Evolutionary conservation across 2,888 invertebrate genomes (phyloP).

Genomic region (Nomada ruficornis): DNA sequence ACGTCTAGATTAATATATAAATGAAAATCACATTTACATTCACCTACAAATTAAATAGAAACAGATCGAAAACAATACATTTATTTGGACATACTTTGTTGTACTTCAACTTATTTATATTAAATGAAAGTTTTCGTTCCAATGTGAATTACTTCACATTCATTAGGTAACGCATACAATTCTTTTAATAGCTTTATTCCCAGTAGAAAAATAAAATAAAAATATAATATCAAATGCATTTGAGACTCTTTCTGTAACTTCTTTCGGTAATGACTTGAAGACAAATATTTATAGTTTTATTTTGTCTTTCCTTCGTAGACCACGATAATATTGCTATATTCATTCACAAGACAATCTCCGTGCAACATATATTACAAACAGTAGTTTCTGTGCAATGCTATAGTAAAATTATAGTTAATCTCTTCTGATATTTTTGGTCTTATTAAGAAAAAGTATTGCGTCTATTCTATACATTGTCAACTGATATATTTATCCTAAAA

Average conservation of each 20-base stretch:
- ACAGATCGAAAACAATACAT: slow-evolving; percentile 14
- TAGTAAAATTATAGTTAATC: slow-evolving; percentile 43
- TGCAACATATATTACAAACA: slow-evolving; percentile 56
- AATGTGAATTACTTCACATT: slow-evolving; percentile 18
- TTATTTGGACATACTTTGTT: slow-evolving; percentile 38
- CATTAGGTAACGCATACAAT: slow-evolving; percentile 26
- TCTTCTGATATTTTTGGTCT: slow-evolving; percentile 56
- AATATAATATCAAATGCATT: slow-evolving; percentile 50
- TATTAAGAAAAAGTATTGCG: slow-evolving; percentile 43
- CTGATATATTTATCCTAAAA: slow-evolving; percentile 92
- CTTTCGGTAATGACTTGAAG: slow-evolving; percentile 8
- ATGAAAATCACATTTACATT: not conserved
- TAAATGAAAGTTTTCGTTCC: slow-evolving; percentile 25
- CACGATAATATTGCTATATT: slow-evolving; percentile 53
- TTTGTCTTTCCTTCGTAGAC: slow-evolving; percentile 18
- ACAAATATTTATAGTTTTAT: slow-evolving; percentile 2
- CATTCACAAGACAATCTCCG: slow-evolving; percentile 39
- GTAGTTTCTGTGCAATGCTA: slow-evolving; percentile 35
- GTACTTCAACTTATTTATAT: slow-evolving; percentile 37
- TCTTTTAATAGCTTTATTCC: slow-evolving; percentile 25
- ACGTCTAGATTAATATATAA: slow-evolving; percentile 8
- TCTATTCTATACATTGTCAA: slow-evolving; percentile 88
- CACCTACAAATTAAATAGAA: slow-evolving; percentile 24
- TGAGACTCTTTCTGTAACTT: slow-evolving; percentile 28
- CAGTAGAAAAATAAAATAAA: slow-evolving; percentile 56